Base-by-base conservation (phyloP, 2,888 invertebrate genomes). In the Hyposoter didymator region DNA sequence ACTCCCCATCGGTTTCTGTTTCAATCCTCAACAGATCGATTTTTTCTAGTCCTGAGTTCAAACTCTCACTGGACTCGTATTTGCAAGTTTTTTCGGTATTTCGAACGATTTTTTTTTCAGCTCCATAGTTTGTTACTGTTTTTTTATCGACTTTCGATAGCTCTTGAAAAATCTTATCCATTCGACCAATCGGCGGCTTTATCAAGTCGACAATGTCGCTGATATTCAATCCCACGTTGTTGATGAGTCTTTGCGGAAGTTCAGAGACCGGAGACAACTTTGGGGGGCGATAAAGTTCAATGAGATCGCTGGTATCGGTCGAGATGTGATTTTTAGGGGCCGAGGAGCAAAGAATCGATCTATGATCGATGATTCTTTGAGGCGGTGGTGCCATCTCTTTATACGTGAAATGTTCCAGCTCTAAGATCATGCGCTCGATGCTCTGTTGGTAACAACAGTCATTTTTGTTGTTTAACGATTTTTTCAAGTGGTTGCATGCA, bases 241-340 rank as follows among this genome's bases (percentile, higher is more conserved):
- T 12, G 4, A 17, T 10, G 10, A 39, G 62, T 32, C 49, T 78
- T 52, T n/a, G 35, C 4, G 62, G 35, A 10, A 67, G 75, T 66
- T 62, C 49, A 19, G 32, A 28, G 28, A 74, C 19, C 8, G 59
- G 49, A 28, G 45, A 4, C 5, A 62, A 55, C 32, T 22, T 17
- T 1, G 76, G 43, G 17, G 62, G 28, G 22, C 49, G 4, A 84
- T 82, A 52, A 14, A 64, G 1, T 47, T 76, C 64, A 19, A 39
- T 6, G 10, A 87, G 66, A 39, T 79, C 76, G 28, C 17, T 79
- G 22, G 82, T 85, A 39, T 87, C 86, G 7, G 79, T 85, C 0
- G 82, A 76, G 19, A 67, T 62, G 39, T 82, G 66, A 78, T 72
- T 82, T 62, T 49, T 86, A 2, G 28, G 17, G 7, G 47, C 35